A percentile compares a stretch with the other conserved stretches of the same genome.
These are phyloP conservation scores for Sycophila texana DNA, from an alignment of 2,888 invertebrate genomes.

Conservation along the genomic window DNA sequence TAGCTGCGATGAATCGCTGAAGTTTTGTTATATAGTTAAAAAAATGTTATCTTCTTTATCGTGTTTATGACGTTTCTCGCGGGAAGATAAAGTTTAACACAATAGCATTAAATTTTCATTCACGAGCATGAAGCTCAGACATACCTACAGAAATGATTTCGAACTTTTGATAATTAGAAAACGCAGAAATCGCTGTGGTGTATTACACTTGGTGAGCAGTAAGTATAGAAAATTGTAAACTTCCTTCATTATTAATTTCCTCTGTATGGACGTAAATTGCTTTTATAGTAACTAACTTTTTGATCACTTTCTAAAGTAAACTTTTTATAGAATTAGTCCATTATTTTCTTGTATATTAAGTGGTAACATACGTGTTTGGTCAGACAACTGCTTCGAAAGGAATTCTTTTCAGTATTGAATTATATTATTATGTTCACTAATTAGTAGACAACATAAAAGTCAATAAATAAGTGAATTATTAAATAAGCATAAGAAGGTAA, in stretches of 20 bases:
- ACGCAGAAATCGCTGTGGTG: background rate
- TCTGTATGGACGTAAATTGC: background rate
- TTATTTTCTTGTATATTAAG: too few species aligned
- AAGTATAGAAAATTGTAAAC: background rate
- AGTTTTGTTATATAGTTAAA: too few species aligned
- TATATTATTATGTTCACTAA: too few species aligned
- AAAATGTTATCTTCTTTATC: background rate
- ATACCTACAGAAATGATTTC: background rate
- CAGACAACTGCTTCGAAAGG: too few species aligned
- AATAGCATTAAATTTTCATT: constrained; percentile 5
- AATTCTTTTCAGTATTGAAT: too few species aligned
- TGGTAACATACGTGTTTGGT: too few species aligned
- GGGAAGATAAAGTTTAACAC: background rate
- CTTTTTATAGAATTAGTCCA: too few species aligned
- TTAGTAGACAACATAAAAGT: too few species aligned
- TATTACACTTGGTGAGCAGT: background rate
- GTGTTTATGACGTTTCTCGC: background rate
- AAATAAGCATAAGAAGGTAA: too few species aligned
- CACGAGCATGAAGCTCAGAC: background rate
- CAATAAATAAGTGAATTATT: too few species aligned
- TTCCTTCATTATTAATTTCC: background rate
- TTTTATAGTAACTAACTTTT: background rate
- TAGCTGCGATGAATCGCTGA: too few species aligned
- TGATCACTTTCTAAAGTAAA: background rate
- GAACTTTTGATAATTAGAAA: constrained; percentile 2